Percentiles rank a stretch among this genome's conserved stretches.
phyloP scores from a whole-genome alignment of 2,888 invertebrate genomes.

The Drosophila quinaria region DNA sequence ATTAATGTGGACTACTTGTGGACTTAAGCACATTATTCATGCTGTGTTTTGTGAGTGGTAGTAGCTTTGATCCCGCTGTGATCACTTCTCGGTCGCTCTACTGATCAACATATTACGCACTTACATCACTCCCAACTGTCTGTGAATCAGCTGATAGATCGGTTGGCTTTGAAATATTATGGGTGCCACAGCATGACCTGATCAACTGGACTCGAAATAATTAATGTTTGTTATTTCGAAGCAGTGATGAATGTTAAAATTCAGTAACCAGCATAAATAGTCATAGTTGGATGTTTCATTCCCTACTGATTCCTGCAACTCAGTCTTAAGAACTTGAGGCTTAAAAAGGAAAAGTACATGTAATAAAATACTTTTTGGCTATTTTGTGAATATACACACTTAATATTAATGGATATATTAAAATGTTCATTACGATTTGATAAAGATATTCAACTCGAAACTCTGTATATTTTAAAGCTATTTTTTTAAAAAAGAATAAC shows the following conservation, averaged over 20 bases:
- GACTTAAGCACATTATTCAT: slow-evolving; percentile 23
- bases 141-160: slow-evolving; percentile 30
- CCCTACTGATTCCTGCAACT: neutral
- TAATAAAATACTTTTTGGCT: no score
- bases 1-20: slow-evolving; percentile 42
- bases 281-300: neutral
- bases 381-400: no score
- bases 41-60: slow-evolving; percentile 20
- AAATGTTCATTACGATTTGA: no score
- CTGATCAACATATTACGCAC: slow-evolving; percentile 40
- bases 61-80: slow-evolving; percentile 45
- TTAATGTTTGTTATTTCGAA: neutral
- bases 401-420: no score
- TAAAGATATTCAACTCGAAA: no score
- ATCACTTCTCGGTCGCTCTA: slow-evolving; percentile 29
- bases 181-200: slow-evolving; percentile 33
- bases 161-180: slow-evolving; percentile 12
- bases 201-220: slow-evolving; percentile 26
- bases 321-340: neutral
- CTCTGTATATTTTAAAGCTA: no score
- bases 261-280: neutral
- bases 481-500: no score
- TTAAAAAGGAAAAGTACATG: no score
- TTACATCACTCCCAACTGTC: slow-evolving; percentile 40
- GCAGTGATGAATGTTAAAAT: neutral